Evolutionary conservation across 2,888 invertebrate genomes (phyloP), one percentile per base, ranked within the genome.

Genomic region (Cactoblastis cactorum): DNA sequence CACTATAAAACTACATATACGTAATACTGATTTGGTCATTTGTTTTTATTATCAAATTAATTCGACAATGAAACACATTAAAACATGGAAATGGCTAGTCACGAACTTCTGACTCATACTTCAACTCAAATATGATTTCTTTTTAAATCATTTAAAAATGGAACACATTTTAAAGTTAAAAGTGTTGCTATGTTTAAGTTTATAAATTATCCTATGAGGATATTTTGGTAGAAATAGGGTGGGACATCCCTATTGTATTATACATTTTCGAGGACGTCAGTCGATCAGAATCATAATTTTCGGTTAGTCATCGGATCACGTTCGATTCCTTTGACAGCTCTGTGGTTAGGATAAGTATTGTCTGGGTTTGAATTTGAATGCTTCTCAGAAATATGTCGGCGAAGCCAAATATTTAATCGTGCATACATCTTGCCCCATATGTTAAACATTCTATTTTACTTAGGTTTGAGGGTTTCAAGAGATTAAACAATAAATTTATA

Each of bases 231-330:
- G 9, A 15, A 4, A 38, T n/a, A n/a, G n/a, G 9, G 18, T 38
- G 18, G 11, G 14, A 35, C 38, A 43, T 3, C 43, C 35, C 46
- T 47, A 47, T 34, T 34, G 5, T 34, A 22, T 22, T n/a, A 32
- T 18, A 38, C 28, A 32, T 38, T 41, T 41, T 39, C 41, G 49
- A 38, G 45, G 50, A 24, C 45, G 11, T 45, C 18, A 28, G 35
- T 14, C 41, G 35, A 24, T 45, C 24, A 38, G 35, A 32, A 45
- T 49, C 47, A 49, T 45, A 53, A 56, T 41, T 52, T 43, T 52
- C 49, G 28, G 35, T 38, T 49, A 41, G 49, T 49, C 49, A 49
- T 28, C 24, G 32, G 38, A 33, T 41, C 39, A 46, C 34, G 46
- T 46, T 35, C 34, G 46, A 37, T 48, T 22, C 17, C 37, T 37